Evolutionary conservation across 2,113 vertebrate species (phyloP), one percentile per base, ranked within the genome.

Genomic region (Eudorcas thomsonii): DNA sequence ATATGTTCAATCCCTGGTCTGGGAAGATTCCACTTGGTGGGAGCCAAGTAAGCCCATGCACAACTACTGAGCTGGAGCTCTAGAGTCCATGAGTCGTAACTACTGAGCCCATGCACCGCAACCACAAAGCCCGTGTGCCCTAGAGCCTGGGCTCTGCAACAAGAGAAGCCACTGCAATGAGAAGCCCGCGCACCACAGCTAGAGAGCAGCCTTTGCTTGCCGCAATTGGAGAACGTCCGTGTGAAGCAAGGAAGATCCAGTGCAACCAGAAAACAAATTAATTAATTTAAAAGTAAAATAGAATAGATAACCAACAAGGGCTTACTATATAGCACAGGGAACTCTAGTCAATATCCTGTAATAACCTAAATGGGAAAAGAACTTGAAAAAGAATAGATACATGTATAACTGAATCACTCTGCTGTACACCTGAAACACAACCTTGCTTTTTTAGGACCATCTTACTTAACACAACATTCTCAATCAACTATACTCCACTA

Each of bases 131-230:
- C 36, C 12, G 0, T 7, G 36, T 2, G 36, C 36, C 36, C 71
- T 4, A 43, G 71, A 74, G 71, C 21, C 71, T 43, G 36, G 43
- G 71, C 11, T 74, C 71, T 43, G 36, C 36, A 25, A 25, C 11
- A 1, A 39, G 71, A 25, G 36, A 43, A 25, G 2, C 71, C 71
- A 1, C 36, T 25, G 21, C 71, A 25, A 0, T 3, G 36, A 25
- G 36, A 39, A 74, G 71, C 1, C 71, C 1, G 0, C 0, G 0
- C 36, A 11, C 71, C 21, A 14, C 21, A 3, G 23, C 71, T 7
- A 7, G 71, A 74, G 36, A 74, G 71, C 6, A 74, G 71, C 36
- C 36, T 74, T 25, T 39, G 71, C 71, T 74, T 74, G 71, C 71
- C 11, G 1, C 11, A 25, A 3, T 0, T 43, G 36, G 21, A 74